Conservation (phyloP, 2,888 invertebrate genomes). For the Eupithecia abbreviata region DNA sequence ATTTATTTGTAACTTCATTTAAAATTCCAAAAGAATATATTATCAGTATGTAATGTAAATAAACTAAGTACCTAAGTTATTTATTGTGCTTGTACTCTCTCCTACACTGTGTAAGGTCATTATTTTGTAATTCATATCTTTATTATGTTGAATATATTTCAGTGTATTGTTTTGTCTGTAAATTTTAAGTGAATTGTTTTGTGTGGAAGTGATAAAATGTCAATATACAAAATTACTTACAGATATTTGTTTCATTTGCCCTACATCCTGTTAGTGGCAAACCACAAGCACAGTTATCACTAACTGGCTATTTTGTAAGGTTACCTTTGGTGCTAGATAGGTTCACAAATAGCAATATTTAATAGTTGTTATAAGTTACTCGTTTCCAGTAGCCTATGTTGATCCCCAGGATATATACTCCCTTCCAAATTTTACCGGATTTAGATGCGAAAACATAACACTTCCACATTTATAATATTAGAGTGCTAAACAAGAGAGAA, state of each 20-base stretch:
- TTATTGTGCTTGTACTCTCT: slow-evolving; percentile 63
- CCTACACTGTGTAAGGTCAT: slow-evolving; percentile 65
- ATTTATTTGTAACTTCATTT: slow-evolving; percentile 34
- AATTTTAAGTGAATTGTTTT: slow-evolving; percentile 80
- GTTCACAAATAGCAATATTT: not conserved
- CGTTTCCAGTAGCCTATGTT: no score
- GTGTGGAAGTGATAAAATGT: slow-evolving; percentile 80
- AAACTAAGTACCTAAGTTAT: slow-evolving; percentile 30
- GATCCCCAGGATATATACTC: no score
- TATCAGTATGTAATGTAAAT: slow-evolving; percentile 39
- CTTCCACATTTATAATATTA: no score
- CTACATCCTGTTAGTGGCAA: slow-evolving; percentile 30
- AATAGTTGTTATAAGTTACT: not conserved
- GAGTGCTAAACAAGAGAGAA: no score
- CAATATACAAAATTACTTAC: slow-evolving; percentile 81
- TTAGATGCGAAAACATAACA: no score
- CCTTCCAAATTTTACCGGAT: no score
- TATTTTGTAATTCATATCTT: slow-evolving; percentile 73
- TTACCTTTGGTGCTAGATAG: not conserved
- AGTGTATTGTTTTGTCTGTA: slow-evolving; percentile 76
- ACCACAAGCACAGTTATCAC: slow-evolving; percentile 22
- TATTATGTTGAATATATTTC: slow-evolving; percentile 79
- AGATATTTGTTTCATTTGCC: slow-evolving; percentile 59
- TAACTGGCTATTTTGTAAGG: not conserved
- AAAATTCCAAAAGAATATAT: slow-evolving; percentile 27